These are phyloP conservation scores for Apamea anceps DNA, from an alignment of 2,888 invertebrate species.

Conservation along the genomic window DNA sequence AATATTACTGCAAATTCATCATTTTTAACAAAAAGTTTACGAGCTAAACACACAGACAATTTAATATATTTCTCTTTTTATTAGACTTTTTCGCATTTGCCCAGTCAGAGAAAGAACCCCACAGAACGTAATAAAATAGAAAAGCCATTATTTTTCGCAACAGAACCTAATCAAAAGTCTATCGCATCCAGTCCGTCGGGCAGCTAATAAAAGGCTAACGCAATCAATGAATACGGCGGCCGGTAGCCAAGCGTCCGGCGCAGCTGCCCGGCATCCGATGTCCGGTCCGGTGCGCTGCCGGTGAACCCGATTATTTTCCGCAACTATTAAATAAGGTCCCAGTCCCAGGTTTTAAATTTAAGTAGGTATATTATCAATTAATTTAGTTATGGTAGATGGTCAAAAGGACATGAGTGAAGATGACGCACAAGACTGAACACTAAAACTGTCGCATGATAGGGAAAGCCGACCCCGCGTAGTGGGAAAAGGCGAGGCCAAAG, in stretches of 20 bases:
- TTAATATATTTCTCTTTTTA: background rate
- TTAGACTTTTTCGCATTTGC: background rate
- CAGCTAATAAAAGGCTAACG: slow-evolving; percentile 47
- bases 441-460: too few species aligned
- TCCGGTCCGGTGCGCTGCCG: slow-evolving; percentile 17
- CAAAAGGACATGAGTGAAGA: too few species aligned
- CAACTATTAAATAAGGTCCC: slow-evolving; percentile 13
- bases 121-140: background rate
- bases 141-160: slow-evolving; percentile 25
- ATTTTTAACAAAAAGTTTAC: background rate
- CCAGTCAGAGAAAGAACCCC: background rate
- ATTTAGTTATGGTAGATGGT: background rate
- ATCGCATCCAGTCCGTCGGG: slow-evolving; percentile 13
- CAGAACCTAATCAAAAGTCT: slow-evolving; percentile 15
- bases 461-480: too few species aligned
- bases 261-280: slow-evolving; percentile 42
- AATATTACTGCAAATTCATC: background rate
- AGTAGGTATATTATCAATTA: background rate
- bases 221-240: slow-evolving; percentile 50
- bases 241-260: slow-evolving; percentile 49
- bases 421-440: too few species aligned
- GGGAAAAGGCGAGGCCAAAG: too few species aligned
- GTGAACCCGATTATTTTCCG: slow-evolving; percentile 32
- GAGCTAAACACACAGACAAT: background rate
- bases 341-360: background rate